phyloP scores from a whole-genome alignment of 2,888 invertebrate genomes.

The Tiphia femorata region DNA sequence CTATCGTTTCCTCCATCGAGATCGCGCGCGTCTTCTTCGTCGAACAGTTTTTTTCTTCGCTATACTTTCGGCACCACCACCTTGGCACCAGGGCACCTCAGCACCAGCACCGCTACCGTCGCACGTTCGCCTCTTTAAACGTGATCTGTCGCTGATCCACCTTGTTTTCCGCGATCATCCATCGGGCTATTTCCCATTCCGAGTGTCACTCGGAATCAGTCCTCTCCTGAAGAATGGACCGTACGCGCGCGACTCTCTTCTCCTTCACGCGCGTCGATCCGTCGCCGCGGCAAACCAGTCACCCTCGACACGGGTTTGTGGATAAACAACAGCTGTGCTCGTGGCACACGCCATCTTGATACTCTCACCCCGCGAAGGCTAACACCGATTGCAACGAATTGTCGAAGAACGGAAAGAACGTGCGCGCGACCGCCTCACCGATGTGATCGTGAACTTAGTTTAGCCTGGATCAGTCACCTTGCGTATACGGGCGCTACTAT shows the following conservation, averaged over 20 bases:
- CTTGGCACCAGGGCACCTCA: conserved; percentile 12
- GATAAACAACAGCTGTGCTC: conserved; percentile 66
- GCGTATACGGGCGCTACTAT: not conserved
- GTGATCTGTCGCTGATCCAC: not conserved
- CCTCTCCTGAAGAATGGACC: not conserved
- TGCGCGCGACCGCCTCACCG: no score
- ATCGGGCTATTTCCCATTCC: not conserved
- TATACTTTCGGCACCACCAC: conserved; percentile 2
- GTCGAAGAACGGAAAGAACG: not conserved
- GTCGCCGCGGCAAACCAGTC: conserved; percentile 21
- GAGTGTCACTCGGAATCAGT: not conserved
- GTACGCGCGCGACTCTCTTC: not conserved
- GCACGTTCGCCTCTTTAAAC: not conserved
- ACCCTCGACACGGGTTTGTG: conserved; percentile 55
- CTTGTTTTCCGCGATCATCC: not conserved
- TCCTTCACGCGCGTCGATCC: conserved; percentile 22
- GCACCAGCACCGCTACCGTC: not conserved
- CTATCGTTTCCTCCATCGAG: conserved; percentile 38
- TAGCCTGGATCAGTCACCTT: no score
- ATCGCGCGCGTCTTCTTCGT: conserved; percentile 24
- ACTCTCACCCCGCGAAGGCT: no score
- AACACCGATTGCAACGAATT: no score
- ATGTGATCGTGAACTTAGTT: no score
- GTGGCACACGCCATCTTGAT: conserved; percentile 52
- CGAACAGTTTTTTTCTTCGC: conserved; percentile 20